phyloP scores from a whole-genome alignment of 2,113 vertebrate genomes.

The Gambusia affinis region DNA sequence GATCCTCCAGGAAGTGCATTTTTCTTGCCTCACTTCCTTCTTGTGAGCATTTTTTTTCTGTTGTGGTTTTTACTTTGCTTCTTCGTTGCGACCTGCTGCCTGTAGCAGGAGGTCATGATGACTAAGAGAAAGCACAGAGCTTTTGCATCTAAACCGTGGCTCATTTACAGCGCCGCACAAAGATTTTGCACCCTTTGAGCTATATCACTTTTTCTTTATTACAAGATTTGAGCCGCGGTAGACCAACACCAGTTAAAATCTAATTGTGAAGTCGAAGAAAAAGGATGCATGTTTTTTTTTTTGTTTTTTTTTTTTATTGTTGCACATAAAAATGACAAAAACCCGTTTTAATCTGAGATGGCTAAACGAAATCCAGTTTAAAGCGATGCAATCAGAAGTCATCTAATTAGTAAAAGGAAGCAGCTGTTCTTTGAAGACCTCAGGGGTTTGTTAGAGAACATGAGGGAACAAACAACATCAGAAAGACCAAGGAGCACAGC shows the following conservation, averaged over 20 bases:
- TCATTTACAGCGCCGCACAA: not conserved
- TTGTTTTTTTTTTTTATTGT: too few species aligned
- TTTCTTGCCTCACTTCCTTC: constrained; percentile 48
- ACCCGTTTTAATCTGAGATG: not conserved
- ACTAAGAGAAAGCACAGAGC: not conserved
- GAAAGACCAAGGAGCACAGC: too few species aligned
- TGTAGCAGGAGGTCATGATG: not conserved
- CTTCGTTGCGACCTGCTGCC: not conserved
- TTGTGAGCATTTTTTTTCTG: not conserved
- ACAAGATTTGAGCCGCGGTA: too few species aligned
- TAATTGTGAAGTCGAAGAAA: not conserved
- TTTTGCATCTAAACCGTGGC: not conserved
- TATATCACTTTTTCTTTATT: too few species aligned
- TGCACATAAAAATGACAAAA: too few species aligned
- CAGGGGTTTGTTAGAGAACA: too few species aligned
- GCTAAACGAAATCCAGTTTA: too few species aligned
- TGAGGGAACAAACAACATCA: too few species aligned
- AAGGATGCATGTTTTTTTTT: not conserved
- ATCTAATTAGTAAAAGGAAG: too few species aligned
- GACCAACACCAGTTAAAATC: not conserved
- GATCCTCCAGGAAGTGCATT: constrained; percentile 52
- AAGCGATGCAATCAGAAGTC: too few species aligned
- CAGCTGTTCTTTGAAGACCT: not conserved
- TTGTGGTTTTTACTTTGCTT: constrained; percentile 21
- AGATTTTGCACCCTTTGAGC: too few species aligned